A percentile compares a stretch with the other conserved stretches of the same genome.
These are phyloP conservation scores for Scylla paramamosain DNA, from an alignment of 1,140 invertebrate species.

Conservation along the genomic window DNA sequence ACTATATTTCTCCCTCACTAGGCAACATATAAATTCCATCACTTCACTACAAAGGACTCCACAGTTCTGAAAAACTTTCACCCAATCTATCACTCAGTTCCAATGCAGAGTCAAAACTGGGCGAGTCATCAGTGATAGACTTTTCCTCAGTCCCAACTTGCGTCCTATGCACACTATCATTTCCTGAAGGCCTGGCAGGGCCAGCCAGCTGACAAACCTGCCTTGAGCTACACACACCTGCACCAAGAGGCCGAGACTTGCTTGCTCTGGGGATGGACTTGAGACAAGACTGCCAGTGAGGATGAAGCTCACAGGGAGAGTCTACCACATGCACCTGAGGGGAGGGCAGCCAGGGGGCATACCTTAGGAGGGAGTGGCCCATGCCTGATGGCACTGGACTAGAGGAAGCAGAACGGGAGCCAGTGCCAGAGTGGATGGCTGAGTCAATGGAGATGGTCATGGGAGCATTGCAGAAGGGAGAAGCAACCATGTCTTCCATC, in stretches of 20 bases:
- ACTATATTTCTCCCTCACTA: conserved; percentile 33
- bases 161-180: neutral
- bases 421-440: conserved; percentile 76
- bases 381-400: conserved; percentile 71
- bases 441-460: conserved; percentile 77
- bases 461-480: conserved; percentile 60
- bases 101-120: conserved; percentile 61
- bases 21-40: neutral
- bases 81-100: conserved; percentile 68
- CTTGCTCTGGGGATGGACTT: conserved; percentile 53
- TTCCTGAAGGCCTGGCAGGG: conserved; percentile 27
- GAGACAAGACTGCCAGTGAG: conserved; percentile 42
- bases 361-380: conserved; percentile 74
- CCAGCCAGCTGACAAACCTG: neutral
- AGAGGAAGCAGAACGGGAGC: conserved; percentile 75
- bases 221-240: conserved; percentile 34
- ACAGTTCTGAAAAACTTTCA: conserved; percentile 61
- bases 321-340: conserved; percentile 65
- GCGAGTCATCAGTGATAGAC: neutral
- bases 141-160: conserved; percentile 30
- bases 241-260: conserved; percentile 17
- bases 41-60: conserved; percentile 57
- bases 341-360: conserved; percentile 64
- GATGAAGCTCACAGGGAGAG: conserved; percentile 40
- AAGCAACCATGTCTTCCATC: conserved; percentile 21